Conservation (phyloP, 2,797 vertebrate species). For the Gymnothorax javanicus region DNA sequence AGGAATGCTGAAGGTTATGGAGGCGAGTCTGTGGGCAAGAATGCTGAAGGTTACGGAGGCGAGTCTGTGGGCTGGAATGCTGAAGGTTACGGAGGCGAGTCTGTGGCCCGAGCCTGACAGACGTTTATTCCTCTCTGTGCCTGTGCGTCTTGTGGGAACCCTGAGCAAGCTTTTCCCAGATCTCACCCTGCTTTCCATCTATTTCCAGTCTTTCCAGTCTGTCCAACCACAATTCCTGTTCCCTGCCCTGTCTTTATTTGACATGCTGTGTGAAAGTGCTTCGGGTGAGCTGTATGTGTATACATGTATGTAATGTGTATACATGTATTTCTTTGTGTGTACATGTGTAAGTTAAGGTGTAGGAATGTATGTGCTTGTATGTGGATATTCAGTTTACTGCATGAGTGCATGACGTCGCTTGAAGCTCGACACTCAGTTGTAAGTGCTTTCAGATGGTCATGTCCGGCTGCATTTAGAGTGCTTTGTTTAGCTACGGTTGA, state of each 20-base stretch:
- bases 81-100: no score
- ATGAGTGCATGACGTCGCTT: not conserved
- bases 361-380: no score
- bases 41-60: no score
- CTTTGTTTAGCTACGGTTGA: slow-evolving; percentile 36
- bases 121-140: not conserved
- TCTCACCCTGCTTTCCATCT: not conserved
- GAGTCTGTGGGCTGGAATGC: no score
- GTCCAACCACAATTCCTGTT: not conserved
- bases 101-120: no score
- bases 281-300: not conserved
- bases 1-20: no score
- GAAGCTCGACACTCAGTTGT: not conserved
- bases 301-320: not conserved
- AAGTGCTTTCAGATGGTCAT: slow-evolving; percentile 32
- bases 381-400: no score
- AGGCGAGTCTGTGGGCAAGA: no score
- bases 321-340: no score
- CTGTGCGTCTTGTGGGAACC: not conserved
- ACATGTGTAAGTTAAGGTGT: no score
- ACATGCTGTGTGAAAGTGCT: not conserved
- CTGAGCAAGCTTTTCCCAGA: not conserved
- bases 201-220: slow-evolving; percentile 22
- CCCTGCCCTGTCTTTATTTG: not conserved
- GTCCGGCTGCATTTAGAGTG: slow-evolving; percentile 42